Evolutionary conservation across 2,113 vertebrate species (phyloP), one percentile per base, ranked within the genome.

Genomic region (Elanoides forficatus): DNA sequence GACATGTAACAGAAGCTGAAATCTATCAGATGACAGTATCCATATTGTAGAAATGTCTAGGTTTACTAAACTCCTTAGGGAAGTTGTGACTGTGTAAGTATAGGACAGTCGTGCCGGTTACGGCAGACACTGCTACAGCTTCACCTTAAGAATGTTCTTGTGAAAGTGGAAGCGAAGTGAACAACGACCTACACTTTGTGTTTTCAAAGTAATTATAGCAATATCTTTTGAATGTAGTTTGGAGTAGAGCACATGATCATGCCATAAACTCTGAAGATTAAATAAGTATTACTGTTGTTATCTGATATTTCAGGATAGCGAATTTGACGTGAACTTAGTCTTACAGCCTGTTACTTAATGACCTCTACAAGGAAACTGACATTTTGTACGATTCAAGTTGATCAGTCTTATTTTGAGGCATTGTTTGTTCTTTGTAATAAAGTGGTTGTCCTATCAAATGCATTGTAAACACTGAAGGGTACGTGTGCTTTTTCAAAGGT

Each of bases 371-470:
- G 96, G 90, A 92, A 97, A 95, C 86, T 93, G 96, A 97, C 96
- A 73, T 97, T 97, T 97, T 96, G 95, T 97, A 97, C 89, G 78
- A 93, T 86, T 88, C 85, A 63, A 95, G 83, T 95, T 92, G 88
- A 88, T 83, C 62, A 10, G 94, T 94, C 96, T 96, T 94, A 93
- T 66, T 95, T 97, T 21, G 1, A 76, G 94, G 95, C 93, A 79
- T 95, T 93, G 95, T 97, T 97, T 93, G 95, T 94, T 95, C 96
- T 97, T 98, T 97, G 96, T 97, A 97, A 97, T 98, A 98, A 98
- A 98, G 97, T 97, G 97, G 93, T 97, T 96, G 97, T 97, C 95
- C 91, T 95, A 59, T 96, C 92, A 81, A 81, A 71, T 0, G 0
- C 82, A 25, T 70, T 88, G 59, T 70, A 62, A 83, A 42, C 62